These are phyloP conservation scores for Silurus glanis DNA, from an alignment of 2,113 vertebrate genomes.

Conservation along the genomic window DNA sequence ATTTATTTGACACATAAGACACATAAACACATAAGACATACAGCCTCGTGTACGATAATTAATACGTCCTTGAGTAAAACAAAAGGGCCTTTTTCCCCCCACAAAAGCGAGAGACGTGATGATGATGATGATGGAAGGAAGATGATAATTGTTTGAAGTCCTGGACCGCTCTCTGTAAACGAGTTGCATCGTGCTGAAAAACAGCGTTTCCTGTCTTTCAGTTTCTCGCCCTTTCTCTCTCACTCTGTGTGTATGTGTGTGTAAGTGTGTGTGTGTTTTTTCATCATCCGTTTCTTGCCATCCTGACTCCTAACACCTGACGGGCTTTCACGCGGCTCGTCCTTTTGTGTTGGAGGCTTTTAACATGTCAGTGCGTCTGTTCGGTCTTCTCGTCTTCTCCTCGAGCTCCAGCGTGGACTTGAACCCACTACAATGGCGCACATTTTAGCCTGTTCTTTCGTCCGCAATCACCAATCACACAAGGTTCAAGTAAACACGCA, in stretches of 20 bases:
- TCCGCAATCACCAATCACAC: conserved; percentile 37
- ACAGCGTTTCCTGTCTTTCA: conserved; percentile 63
- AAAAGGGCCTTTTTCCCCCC: conserved; percentile 52
- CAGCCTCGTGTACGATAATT: conserved; percentile 80
- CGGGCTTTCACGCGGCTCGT: conserved; percentile 44
- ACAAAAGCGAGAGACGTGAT: conserved; percentile 63
- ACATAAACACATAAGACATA: conserved; percentile 58
- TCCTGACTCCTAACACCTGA: conserved; percentile 34
- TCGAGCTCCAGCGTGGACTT: conserved; percentile 53
- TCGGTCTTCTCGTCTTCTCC: conserved; percentile 51
- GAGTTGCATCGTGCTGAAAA: conserved; percentile 73
- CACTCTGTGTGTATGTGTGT: conserved; percentile 27
- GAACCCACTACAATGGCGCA: conserved; percentile 15
- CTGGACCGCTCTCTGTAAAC: conserved; percentile 69
- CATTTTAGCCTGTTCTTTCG: conserved; percentile 37
- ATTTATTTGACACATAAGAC: conserved; percentile 68
- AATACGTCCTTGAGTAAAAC: conserved; percentile 81
- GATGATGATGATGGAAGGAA: conserved; percentile 59
- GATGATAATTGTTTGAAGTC: conserved; percentile 79
- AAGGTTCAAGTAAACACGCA: conserved; percentile 32
- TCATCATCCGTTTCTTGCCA: conserved; percentile 21
- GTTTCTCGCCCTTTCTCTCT: not conserved
- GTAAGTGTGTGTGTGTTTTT: conserved; percentile 29
- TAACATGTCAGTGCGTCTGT: conserved; percentile 63
- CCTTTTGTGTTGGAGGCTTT: conserved; percentile 57